Evolutionary conservation across 35 echinoderm and acorn worm genomes (phyloP).

Genomic region (Heliocidaris erythrogramma): DNA sequence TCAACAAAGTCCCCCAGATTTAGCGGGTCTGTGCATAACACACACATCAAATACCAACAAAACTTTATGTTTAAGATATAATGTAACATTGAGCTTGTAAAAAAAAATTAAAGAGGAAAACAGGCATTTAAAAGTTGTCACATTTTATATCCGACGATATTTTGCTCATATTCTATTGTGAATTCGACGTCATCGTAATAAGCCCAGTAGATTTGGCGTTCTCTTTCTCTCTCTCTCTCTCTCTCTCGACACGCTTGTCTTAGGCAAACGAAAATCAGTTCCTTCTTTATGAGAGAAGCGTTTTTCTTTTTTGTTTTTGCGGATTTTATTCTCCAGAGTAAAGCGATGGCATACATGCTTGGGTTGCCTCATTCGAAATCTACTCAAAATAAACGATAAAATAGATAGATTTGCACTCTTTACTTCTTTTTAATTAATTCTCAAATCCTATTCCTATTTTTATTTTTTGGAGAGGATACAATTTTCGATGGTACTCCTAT

Average conservation of each 20-base stretch:
- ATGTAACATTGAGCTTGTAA: background rate
- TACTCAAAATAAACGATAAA: background rate
- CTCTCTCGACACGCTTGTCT: background rate
- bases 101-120: background rate
- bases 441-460: background rate
- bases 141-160: background rate
- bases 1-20: background rate
- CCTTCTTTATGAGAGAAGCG: background rate
- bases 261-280: background rate
- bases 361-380: background rate
- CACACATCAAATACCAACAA: background rate
- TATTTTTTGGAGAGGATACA: background rate
- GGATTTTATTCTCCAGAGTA: background rate
- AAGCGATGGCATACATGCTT: background rate
- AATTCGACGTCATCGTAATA: background rate
- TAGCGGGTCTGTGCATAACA: background rate
- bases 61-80: background rate
- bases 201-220: background rate
- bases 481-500: background rate
- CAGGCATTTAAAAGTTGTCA: background rate
- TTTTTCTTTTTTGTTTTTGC: background rate
- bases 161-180: background rate
- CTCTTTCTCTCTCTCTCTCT: too few relatives aligned
- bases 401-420: background rate
- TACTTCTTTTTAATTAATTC: background rate